phyloP scores from a whole-genome alignment of 2,797 vertebrate genomes.

The Mallotus villosus region DNA sequence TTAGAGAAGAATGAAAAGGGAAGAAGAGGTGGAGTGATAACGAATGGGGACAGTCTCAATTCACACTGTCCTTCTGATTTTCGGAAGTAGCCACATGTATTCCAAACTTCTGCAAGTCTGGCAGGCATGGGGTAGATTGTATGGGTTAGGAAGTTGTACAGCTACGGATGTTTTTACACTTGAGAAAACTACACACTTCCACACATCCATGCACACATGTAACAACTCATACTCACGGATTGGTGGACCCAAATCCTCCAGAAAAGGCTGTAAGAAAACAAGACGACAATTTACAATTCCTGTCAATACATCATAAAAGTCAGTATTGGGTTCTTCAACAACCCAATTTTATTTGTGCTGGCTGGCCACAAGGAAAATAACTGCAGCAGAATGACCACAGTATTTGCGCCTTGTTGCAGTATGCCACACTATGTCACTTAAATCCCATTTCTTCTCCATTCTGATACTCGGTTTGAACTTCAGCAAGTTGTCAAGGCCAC shows the following conservation, averaged over 20 bases:
- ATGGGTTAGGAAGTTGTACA: neutral
- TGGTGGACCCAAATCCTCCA: constrained; percentile 81
- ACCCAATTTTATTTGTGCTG: neutral
- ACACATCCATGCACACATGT: neutral
- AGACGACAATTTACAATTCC: neutral
- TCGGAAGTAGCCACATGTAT: constrained; percentile 13
- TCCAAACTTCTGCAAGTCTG: constrained; percentile 31
- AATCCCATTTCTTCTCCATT: too few relatives aligned
- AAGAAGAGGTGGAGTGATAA: neutral
- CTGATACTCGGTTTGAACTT: too few relatives aligned
- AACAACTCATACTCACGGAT: constrained; percentile 81
- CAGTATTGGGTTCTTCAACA: neutral
- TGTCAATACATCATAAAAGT: neutral
- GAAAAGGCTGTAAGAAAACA: constrained; percentile 77
- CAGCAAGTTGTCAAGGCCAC: too few relatives aligned
- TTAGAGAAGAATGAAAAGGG: too few relatives aligned
- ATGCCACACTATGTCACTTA: too few relatives aligned
- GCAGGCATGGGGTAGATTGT: constrained; percentile 2
- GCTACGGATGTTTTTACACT: neutral
- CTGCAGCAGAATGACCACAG: too few relatives aligned
- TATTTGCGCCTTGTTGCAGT: too few relatives aligned
- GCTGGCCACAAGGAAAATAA: too few relatives aligned
- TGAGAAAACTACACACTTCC: neutral
- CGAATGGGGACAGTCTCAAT: neutral
- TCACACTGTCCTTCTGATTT: constrained; percentile 26